These are phyloP conservation scores for Pachycephus smyrnensis DNA, from an alignment of 2,888 invertebrate genomes.

Conservation along the genomic window DNA sequence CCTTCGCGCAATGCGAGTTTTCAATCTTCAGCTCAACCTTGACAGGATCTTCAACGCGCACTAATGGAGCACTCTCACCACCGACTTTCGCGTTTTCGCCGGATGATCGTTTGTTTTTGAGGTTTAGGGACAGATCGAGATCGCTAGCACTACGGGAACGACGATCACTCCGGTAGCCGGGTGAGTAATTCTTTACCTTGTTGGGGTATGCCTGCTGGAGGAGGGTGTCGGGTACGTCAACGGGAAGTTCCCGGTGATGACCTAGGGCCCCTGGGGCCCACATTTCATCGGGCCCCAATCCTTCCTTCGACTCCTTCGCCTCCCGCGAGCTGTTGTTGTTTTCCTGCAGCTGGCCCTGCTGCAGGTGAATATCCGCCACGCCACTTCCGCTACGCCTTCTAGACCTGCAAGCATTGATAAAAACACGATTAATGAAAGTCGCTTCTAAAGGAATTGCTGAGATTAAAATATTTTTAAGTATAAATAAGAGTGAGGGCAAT, in stretches of 20 bases:
- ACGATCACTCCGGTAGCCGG: slow-evolving; percentile 33
- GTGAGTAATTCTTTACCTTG: slow-evolving; percentile 65
- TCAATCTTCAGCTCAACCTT: slow-evolving; percentile 19
- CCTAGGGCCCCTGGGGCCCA: slow-evolving; percentile 69
- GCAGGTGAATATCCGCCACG: slow-evolving; percentile 83
- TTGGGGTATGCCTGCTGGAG: slow-evolving; percentile 65
- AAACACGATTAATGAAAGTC: neutral
- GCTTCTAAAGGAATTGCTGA: neutral
- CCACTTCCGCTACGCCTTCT: slow-evolving; percentile 84
- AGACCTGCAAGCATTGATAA: slow-evolving; percentile 73
- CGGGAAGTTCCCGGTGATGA: slow-evolving; percentile 98
- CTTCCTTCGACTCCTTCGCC: slow-evolving; percentile 59
- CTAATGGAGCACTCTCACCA: slow-evolving; percentile 68
- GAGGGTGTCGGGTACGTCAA: slow-evolving; percentile 91
- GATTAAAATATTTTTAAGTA: neutral
- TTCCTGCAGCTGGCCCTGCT: slow-evolving; percentile 74
- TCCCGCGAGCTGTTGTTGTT: slow-evolving; percentile 68
- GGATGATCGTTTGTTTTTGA: slow-evolving; percentile 43
- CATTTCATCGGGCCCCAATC: slow-evolving; percentile 68
- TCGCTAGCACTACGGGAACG: slow-evolving; percentile 63
- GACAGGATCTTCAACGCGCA: slow-evolving; percentile 48
- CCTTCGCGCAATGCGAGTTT: slow-evolving; percentile 20
- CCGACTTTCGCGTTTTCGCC: slow-evolving; percentile 49
- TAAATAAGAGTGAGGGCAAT: neutral
- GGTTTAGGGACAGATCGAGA: slow-evolving; percentile 53